Evolutionary conservation across 2,113 vertebrate species (phyloP), one percentile per base, ranked within the genome.

Genomic region (Albula goreensis): DNA sequence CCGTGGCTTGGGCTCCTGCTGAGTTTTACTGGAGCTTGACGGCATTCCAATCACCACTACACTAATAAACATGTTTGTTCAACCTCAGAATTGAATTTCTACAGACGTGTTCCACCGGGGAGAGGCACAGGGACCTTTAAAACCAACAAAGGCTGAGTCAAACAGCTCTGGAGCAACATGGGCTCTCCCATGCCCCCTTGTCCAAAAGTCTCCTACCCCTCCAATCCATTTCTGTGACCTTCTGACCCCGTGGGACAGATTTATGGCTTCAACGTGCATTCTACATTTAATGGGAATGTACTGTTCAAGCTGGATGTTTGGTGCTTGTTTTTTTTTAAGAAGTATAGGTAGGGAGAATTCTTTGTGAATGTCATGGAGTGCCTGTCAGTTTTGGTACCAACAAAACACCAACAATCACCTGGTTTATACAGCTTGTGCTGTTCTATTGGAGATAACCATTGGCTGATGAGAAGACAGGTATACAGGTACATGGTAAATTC

Each of bases 171-270:
- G 25, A 82, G 79, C 56, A 50, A 66, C 25, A 51, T 60, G 66
- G 25, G 12, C 15, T 8, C 7, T 70, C 9, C 56, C 83, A 50
- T 10, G 31, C 48, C 83, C 60, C 17, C 17, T 83, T 22, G 31
- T 31, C 70, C 70, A 2, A 74, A 74, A 56, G 52, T 82, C 56
- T 31, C 17, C 13, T 51, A 83, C 78, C 77, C 49, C 63, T 84
- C 57, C 50, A 17, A 48, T 78, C 19, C 60, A 78, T 51, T 52
- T 83, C 50, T n/a, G 70, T 77, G n/a, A 89, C 89, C 87, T 89
- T 85, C 89, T 89, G 87, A 51, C 80, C 88, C 53, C 17, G 51
- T 51, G 85, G 83, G 79, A 25, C 83, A 90, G 86, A 91, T 90
- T 87, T 90, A 90, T 83, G 84, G 85, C 86, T 50, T 80, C 78